phyloP scores from a whole-genome alignment of 1,140 invertebrate genomes.

The Neoseiulus cucumeris region DNA sequence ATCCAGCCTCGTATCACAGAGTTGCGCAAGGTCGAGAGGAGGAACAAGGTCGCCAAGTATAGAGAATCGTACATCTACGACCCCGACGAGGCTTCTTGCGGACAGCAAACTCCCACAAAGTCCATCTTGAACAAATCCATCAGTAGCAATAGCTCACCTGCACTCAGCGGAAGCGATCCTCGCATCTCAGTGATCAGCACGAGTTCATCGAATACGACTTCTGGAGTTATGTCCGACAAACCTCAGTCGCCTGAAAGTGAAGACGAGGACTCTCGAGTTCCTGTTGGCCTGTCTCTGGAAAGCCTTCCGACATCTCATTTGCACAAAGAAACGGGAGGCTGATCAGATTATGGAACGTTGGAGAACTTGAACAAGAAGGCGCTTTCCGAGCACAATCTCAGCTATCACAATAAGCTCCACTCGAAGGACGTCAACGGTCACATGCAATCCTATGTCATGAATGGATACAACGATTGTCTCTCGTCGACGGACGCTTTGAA shows the following conservation, averaged over 20 bases:
- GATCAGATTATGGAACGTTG: not conserved
- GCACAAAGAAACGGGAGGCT: constrained; percentile 16
- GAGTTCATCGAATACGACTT: constrained; percentile 80
- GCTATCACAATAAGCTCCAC: not conserved
- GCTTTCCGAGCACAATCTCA: constrained; percentile 10
- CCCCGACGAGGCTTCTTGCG: constrained; percentile 9
- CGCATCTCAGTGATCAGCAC: constrained; percentile 72
- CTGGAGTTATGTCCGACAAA: constrained; percentile 78
- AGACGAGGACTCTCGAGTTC: constrained; percentile 25
- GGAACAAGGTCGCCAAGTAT: constrained; percentile 31
- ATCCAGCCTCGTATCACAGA: constrained; percentile 60
- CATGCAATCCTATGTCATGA: not conserved
- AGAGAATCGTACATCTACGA: constrained; percentile 31
- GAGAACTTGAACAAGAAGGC: constrained; percentile 4
- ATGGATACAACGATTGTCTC: not conserved
- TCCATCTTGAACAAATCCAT: not conserved
- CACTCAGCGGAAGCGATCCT: constrained; percentile 36
- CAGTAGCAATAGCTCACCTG: not conserved
- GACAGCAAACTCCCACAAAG: not conserved
- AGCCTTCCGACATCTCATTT: constrained; percentile 40
- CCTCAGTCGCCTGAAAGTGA: constrained; percentile 71
- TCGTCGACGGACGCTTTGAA: not conserved
- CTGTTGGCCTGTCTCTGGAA: constrained; percentile 42
- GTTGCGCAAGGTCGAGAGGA: constrained; percentile 48
- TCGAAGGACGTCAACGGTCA: not conserved